Evolutionary conservation across 2,797 vertebrate species (phyloP).

Genomic region (Bradypodion ventrale): DNA sequence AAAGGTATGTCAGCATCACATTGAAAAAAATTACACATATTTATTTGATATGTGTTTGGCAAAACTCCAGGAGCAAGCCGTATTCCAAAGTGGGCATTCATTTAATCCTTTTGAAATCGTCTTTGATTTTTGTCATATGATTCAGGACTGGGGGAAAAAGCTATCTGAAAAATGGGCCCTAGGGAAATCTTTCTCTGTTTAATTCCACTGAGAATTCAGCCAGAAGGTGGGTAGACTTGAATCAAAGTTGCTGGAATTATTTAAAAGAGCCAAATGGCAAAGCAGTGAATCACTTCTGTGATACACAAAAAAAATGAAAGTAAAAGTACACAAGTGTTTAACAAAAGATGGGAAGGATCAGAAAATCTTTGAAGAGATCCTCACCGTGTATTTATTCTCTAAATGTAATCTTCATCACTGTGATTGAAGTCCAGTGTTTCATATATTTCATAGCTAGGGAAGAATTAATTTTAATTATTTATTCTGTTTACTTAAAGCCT

Average conservation of each 20-base stretch:
- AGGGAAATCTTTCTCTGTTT: background rate
- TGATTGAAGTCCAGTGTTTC: too few species aligned
- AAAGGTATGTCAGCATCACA: background rate
- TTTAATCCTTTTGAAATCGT: background rate
- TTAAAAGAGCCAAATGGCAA: background rate
- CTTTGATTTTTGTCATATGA: background rate
- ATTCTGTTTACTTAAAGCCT: too few species aligned
- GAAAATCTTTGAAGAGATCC: background rate
- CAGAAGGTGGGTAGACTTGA: background rate
- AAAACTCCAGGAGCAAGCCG: background rate
- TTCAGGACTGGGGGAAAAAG: background rate
- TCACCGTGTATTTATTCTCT: background rate
- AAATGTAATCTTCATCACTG: too few species aligned
- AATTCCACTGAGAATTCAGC: conserved; percentile 4
- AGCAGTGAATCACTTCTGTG: background rate
- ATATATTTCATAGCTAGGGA: too few species aligned
- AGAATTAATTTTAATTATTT: too few species aligned
- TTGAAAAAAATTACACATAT: background rate
- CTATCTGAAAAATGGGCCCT: background rate
- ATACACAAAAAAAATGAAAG: background rate
- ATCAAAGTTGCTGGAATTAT: background rate
- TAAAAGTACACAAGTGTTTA: background rate
- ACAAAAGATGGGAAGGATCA: background rate
- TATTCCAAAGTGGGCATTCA: background rate
- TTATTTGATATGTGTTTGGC: background rate